Evolutionary conservation across 2,888 invertebrate species (phyloP).

Genomic region (Epinotia nisella): DNA sequence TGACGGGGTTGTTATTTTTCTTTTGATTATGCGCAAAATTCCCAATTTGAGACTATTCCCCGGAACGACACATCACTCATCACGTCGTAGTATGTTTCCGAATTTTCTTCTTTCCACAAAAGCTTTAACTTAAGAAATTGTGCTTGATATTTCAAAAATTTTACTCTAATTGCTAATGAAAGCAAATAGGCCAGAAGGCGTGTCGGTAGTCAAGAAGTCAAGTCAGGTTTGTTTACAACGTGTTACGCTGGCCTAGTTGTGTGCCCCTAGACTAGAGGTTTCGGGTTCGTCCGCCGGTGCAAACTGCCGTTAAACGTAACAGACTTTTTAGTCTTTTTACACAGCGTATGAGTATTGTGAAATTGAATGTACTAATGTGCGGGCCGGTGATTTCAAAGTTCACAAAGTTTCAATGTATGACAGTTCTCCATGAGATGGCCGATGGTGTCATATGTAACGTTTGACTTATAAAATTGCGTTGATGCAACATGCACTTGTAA

Average conservation of each 20-base stretch:
- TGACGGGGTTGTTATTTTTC: too few relatives aligned
- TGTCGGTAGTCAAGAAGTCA: constrained; percentile 11
- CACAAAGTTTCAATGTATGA: too few relatives aligned
- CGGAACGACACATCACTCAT: too few relatives aligned
- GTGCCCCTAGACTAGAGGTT: constrained; percentile 15
- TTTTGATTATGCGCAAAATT: too few relatives aligned
- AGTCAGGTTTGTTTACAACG: constrained; percentile 22
- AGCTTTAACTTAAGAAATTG: neutral
- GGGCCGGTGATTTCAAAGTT: too few relatives aligned
- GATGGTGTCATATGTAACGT: neutral
- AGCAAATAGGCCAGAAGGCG: constrained; percentile 6
- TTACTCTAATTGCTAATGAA: constrained; percentile 1
- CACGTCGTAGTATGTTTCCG: neutral
- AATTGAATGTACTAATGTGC: too few relatives aligned
- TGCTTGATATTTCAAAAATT: neutral
- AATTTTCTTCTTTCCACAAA: neutral
- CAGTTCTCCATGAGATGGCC: neutral
- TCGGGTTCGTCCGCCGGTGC: neutral
- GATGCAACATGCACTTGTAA: neutral
- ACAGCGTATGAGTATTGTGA: too few relatives aligned
- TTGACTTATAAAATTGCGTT: neutral
- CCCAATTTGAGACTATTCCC: too few relatives aligned
- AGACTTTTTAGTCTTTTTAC: too few relatives aligned
- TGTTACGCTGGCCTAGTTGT: constrained; percentile 16
- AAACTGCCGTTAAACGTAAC: neutral